Evolutionary conservation across 2,888 invertebrate genomes (phyloP), one percentile per base, ranked within the genome.

Genomic region (Dione juno): DNA sequence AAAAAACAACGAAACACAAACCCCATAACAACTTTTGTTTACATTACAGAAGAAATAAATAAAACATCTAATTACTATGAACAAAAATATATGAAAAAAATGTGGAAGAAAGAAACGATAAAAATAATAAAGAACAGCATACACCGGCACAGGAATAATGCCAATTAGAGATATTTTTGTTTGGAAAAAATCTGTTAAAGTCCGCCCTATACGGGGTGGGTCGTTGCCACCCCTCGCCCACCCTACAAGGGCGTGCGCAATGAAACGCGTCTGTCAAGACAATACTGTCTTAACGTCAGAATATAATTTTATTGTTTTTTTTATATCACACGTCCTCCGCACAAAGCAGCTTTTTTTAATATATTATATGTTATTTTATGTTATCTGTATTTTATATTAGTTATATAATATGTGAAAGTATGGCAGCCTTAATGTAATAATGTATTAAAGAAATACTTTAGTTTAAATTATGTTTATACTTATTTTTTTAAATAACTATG

Each of bases 161-260:
- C 71, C 74, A 71, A 74, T 74, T 71, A 74, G 71, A 69, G 69
- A 71, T 69, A 69, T 74, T 71, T 74, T 74, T 71, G 73, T 71
- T 58, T 43, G 59, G 69, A 66, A 72, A 73, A 76, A 72, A 64
- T 66, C 66, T 48, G 66, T 53, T 14, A 63, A 74, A 72, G 67
- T 65, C 69, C 76, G 68, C 65, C 69, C 73, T 68, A 66, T 73
- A 70, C 52, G 79, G 83, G 87, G 85, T 81, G 84, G 80, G 78
- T 73, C 78, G 67, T 64, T 6, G 19, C 64, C 68, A 59, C 66
- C 73, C 65, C 41, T 14, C 21, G n/a, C 50, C 64, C 52, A 50
- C 50, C 64, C 64, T 21, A 28, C 5, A 37, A 40, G 40, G 64
- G 64, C 37, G 64, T 50, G 64, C 37, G 48, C 64, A 64, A 37